Evolutionary conservation across 1,140 invertebrate genomes (phyloP), one percentile per base, ranked within the genome.

Genomic region (Heliothis virescens): DNA sequence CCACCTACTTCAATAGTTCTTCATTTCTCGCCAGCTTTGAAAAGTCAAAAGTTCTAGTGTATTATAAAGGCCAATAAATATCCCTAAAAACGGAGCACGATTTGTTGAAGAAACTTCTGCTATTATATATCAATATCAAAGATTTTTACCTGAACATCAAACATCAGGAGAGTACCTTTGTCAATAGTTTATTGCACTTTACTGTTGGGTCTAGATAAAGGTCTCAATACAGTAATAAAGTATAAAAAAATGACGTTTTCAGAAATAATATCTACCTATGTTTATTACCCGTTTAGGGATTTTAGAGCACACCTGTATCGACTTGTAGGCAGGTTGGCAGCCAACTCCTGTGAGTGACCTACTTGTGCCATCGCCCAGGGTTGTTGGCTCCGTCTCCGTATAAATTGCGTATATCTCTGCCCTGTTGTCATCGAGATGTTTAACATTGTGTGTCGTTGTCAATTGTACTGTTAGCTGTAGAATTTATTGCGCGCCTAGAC

Each of bases 341-440:
- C 53, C 60, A 63, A 78, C 26, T 83, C 67, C 65, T 79, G 29
- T 48, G 41, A 11, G 48, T 83, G 83, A 79, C 80, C 78, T 74
- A 84, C 57, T 76, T 81, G 15, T 18, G 13, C 53, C 26, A 53
- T 57, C 18, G 55, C 41, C 50, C 65, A 63, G 62, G 53, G 67
- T 41, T 26, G 74, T 82, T 84, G 83, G 83, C 80, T 63, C 78
- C 16, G 67, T 73, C 57, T 65, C 55, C 47, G 74, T 79, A 74
- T 82, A 82, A 71, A 80, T 84, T 82, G 53, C 18, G 34, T 62
- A 78, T 78, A 80, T 71, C 67, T 83, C 71, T 59, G 29, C 50
- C 47, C 41, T 34, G 75, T 21, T 78, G 78, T 80, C 72, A 83
- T 76, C 75, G 65, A 79, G 29, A 72, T 72, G 77, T 62, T 79